A percentile compares a stretch with the other conserved stretches of the same genome.
Evolutionary conservation across 2,113 vertebrate genomes (phyloP).

Genomic region (Corydoras maculifer): DNA sequence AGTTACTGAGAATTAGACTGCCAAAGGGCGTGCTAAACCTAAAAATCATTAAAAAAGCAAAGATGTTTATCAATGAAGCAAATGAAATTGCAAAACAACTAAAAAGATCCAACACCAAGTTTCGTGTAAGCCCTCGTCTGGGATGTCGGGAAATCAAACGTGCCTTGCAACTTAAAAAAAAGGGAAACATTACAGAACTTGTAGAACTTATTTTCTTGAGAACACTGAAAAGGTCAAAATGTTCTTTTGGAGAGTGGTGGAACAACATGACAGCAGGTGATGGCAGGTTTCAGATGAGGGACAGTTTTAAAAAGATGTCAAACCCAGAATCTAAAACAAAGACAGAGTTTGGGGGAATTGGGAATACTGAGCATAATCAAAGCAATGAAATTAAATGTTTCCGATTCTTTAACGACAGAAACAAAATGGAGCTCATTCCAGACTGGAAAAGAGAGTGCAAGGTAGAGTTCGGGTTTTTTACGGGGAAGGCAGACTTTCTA

Average conservation of each 20-base stretch:
- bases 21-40: constrained; percentile 29
- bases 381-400: constrained; percentile 14
- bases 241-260: constrained; percentile 10
- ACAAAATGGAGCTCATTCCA: background rate
- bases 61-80: constrained; percentile 27
- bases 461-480: constrained; percentile 37
- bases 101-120: constrained; percentile 12
- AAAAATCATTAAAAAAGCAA: background rate
- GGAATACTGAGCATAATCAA: no score
- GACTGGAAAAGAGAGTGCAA: background rate
- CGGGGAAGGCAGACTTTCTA: constrained; percentile 39
- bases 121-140: constrained; percentile 30
- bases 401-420: constrained; percentile 24
- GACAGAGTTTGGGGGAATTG: background rate
- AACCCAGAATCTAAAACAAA: background rate
- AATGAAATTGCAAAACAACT: constrained; percentile 11
- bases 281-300: no score
- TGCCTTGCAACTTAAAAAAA: background rate
- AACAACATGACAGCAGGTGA: background rate
- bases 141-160: constrained; percentile 28
- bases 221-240: background rate
- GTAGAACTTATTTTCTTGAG: constrained; percentile 38
- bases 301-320: no score
- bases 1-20: constrained; percentile 22
- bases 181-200: constrained; percentile 17